Evolutionary conservation across 1,140 invertebrate genomes (phyloP), one percentile per base, ranked within the genome.

Genomic region (Sinonovacula constricta): DNA sequence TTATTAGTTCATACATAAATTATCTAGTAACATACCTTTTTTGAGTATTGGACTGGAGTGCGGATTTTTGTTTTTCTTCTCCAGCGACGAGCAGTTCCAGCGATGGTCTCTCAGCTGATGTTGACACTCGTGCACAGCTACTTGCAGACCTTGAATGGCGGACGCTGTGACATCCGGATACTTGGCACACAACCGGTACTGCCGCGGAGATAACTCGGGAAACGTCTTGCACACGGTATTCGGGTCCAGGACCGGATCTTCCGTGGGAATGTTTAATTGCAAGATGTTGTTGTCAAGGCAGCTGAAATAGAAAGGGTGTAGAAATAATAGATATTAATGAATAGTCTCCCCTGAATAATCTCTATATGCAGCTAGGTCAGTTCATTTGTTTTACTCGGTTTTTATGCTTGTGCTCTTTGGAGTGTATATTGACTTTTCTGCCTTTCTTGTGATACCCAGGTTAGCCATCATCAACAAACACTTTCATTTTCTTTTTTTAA

Each of bases 81-180:
- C 88, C 28, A 91, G 63, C 28, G 82, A 84, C 0, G 89, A 90
- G 57, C 90, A 91, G 60, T 91, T 91, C 90, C 90, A 91, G 10
- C 90, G 80, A 49, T 90, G 84, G 10, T 83, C 81, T 49, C 78
- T 74, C 45, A 91, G 83, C 78, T 91, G 90, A 56, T 81, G 80
- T 78, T 91, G 90, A 53, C 90, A 91, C 66, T 91, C 90, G 95
- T 96, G 79, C 5, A 97, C 94, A 24, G 96, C 96, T 85, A 96
- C 91, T 86, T 95, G 94, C 53, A 96, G 94, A 28, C 96, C 96
- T 87, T 96, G 95, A 14, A 96, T 95, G 24, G 97, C 94, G 30
- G 96, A 96, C n/a, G 95, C 95, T 89, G 97, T 94, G 26, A 95
- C 95, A 88, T 97, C 95, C 12, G 97, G 96, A 81, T 95, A 94